Evolutionary conservation across 1,140 invertebrate species (phyloP), one percentile per base, ranked within the genome.

Genomic region (Drosophila funebris): DNA sequence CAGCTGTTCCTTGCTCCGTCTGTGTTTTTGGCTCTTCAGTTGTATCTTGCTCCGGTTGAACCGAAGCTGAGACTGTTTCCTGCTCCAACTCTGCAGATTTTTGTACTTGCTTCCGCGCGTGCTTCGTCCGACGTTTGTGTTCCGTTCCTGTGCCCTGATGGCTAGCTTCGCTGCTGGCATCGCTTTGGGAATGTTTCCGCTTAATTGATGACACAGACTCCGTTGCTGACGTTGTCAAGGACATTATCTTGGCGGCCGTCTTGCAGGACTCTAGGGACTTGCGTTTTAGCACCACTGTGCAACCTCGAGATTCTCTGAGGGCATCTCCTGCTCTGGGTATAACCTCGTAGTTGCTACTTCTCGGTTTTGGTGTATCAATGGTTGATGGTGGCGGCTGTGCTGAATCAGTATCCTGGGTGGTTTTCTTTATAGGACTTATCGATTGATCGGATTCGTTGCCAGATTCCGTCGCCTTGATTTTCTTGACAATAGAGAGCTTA

Each of bases 401-500:
- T 3, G 48, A 18, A 1, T 73, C 70, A 6, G 33, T 29, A 1
- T 71, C 50, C 7, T 61, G 60, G 0, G 3, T 24, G 3, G 53
- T 5, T 37, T 89, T 88, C 18, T 83, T 88, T 0, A 18, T 13
- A 1, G 83, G 83, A 33, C 79, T 88, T 0, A 9, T 18, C 3
- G 82, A 73, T 14, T 87, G 84, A 67, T 88, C 85, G 0, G 88
- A 90, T 4, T 91, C 85, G 8, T 84, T 91, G 16, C 82, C 90
- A n/a, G 84, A 87, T 16, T 88, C 90, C 3, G 73, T 76, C 13
- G 77, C 36, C 27, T 85, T 90, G 0, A 72, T 80, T 52, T 91
- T 91, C 39, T 91, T 91, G 0, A 91, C 82, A 48, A 91, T 91
- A 1, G 91, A 91, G 20, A 91, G 62, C 73, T 91, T 89, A 53